Percentiles rank a stretch among this genome's conserved stretches.
Conservation (phyloP, 1,140 invertebrate species). For the Nomia melanderi region DNA sequence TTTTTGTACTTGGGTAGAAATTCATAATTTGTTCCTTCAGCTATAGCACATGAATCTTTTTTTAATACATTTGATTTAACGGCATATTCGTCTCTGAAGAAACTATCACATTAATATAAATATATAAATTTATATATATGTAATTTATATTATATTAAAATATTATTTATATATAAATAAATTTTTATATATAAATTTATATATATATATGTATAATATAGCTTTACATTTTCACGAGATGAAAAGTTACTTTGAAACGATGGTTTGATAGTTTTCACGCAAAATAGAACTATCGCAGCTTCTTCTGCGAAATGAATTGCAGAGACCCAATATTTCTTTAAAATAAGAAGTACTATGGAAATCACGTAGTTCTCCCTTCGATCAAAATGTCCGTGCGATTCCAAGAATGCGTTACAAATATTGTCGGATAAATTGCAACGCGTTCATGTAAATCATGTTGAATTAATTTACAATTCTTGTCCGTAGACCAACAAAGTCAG, state of each 20-base stretch:
- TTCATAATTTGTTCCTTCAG: neutral
- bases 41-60: neutral
- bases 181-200: no score
- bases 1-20: conserved; percentile 17
- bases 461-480: conserved; percentile 38
- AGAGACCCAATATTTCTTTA: conserved; percentile 1
- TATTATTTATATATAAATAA: no score
- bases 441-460: conserved; percentile 45
- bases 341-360: neutral
- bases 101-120: neutral
- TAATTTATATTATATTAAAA: no score
- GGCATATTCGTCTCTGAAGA: neutral
- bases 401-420: conserved; percentile 34
- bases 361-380: neutral
- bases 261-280: neutral
- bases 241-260: neutral
- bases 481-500: conserved; percentile 33
- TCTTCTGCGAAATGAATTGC: neutral
- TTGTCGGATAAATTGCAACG: conserved; percentile 26
- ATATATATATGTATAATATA: no score
- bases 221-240: neutral
- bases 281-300: neutral
- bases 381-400: conserved; percentile 26
- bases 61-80: conserved; percentile 6
- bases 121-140: no score